Base-by-base conservation (phyloP, 2,797 vertebrate genomes). In the Melopsittacus undulatus region DNA sequence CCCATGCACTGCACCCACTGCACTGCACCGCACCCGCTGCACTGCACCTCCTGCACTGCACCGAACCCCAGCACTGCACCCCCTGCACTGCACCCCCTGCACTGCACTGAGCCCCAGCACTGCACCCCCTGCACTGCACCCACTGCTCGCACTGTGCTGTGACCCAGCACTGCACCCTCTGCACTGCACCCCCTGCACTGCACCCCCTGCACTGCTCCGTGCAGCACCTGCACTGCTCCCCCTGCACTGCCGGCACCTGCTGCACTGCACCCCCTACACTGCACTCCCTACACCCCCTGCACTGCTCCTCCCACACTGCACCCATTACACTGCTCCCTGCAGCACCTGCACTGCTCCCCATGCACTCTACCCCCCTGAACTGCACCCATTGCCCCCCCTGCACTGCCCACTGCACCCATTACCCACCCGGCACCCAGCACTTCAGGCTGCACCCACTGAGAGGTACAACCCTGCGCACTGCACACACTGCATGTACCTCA, bases 391-490 rank as follows among this genome's bases (percentile, higher is more conserved):
- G 34, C 24, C 10, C 21, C 14, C 38, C 1, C 40, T 69, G 38
- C n/a, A 5, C 72, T 52, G 66, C 29, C 11, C n/a, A 1, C 40
- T 36, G 62, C 62, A 10, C 13, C 34, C 6, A 11, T 30, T 23
- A 52, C 64, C 3, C 34, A 7, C 7, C 30, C 8, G 4, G 23
- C 52, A 36, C 12, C 15, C 36, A 16, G 63, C 42, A 10, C n/a
- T 4, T 2, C n/a, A 21, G 23, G 0, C 26, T 51, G 45, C 38
- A 5, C 49, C 34, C 61, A 1, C 54, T 7, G 7, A 18, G 22
- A 42, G 24, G 66, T 23, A 5, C 30, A 21, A 4, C 24, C 1
- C 54, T 1, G 7, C 52, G 13, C 36, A 1, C 74, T 42, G 46
- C 54, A 7, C 51, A 10, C 38, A 5, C 48, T 40, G 49, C 70